Conservation (phyloP, 2,797 vertebrate species). For the Graptemys geographica region DNA sequence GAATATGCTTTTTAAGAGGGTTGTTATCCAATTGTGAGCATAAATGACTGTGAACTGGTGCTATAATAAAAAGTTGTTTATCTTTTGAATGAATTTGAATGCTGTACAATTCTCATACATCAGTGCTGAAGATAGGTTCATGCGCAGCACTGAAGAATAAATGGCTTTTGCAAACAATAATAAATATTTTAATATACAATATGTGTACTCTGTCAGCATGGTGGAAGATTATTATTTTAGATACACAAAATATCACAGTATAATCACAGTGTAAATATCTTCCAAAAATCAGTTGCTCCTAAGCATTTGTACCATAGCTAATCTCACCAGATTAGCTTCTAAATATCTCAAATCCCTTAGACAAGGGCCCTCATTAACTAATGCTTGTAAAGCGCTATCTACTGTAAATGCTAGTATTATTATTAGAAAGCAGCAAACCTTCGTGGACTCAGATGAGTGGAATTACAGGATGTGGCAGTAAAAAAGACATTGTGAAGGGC, state of each 20-base stretch:
- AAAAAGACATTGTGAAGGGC: neutral
- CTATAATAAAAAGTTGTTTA: neutral
- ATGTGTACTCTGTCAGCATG: neutral
- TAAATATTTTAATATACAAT: neutral
- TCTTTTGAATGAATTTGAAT: neutral
- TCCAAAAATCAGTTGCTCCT: constrained; percentile 35
- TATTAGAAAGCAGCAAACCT: neutral
- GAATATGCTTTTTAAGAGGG: neutral
- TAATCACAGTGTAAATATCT: neutral
- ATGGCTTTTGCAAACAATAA: neutral
- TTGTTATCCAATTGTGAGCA: neutral
- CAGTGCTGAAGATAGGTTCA: neutral
- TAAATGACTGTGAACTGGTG: neutral
- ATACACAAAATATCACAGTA: neutral
- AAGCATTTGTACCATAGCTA: constrained; percentile 2
- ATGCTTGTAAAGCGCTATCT: neutral
- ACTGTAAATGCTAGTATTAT: neutral
- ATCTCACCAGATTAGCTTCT: constrained; percentile 22
- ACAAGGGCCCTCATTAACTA: constrained; percentile 24
- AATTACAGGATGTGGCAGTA: neutral
- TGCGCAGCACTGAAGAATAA: neutral
- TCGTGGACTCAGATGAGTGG: neutral
- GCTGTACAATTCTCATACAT: neutral
- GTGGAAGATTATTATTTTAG: constrained; percentile 29
- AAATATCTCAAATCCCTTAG: constrained; percentile 43